Conservation (phyloP, 2,113 vertebrate species). For the Collichthys lucidus region DNA sequence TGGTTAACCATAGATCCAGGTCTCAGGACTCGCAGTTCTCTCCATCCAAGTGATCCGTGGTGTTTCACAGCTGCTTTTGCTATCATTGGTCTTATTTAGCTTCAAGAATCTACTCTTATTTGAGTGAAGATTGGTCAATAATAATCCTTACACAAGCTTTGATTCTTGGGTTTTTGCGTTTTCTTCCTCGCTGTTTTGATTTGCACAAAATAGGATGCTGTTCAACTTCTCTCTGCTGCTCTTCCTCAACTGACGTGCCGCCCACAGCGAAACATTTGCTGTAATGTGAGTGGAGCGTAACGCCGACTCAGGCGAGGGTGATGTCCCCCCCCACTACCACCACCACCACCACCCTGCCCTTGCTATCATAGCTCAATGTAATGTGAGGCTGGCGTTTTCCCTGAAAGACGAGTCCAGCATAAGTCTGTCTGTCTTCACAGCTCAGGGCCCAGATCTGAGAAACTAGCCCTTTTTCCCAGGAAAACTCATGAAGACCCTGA, state of each 20-base stretch:
- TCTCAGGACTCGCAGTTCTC: constrained; percentile 58
- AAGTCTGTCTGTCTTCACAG: constrained; percentile 61
- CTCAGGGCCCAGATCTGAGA: constrained; percentile 59
- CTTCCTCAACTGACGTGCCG: constrained; percentile 52
- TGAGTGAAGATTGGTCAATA: constrained; percentile 26
- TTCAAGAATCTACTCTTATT: constrained; percentile 27
- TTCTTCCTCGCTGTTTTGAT: constrained; percentile 41
- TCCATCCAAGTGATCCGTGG: constrained; percentile 60
- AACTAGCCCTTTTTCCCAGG: constrained; percentile 39
- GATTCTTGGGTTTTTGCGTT: constrained; percentile 3
- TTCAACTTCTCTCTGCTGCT: constrained; percentile 35
- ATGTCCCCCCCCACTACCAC: background rate
- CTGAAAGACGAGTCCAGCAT: constrained; percentile 57
- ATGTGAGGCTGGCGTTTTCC: constrained; percentile 57
- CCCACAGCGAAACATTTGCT: constrained; percentile 65
- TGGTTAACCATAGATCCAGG: constrained; percentile 76
- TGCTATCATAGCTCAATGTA: constrained; percentile 64
- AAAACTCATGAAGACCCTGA: constrained; percentile 34
- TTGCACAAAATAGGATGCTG: constrained; percentile 48
- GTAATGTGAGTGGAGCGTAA: constrained; percentile 71
- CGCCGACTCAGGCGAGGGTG: constrained; percentile 57
- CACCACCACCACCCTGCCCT: background rate
- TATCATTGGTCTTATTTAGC: constrained; percentile 32
- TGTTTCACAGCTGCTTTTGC: constrained; percentile 49
- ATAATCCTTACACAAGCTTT: constrained; percentile 31